Percentiles rank a stretch among this genome's conserved stretches.
These are phyloP conservation scores for Toxostoma redivivum DNA, from an alignment of 2,113 vertebrate genomes.

Conservation along the genomic window DNA sequence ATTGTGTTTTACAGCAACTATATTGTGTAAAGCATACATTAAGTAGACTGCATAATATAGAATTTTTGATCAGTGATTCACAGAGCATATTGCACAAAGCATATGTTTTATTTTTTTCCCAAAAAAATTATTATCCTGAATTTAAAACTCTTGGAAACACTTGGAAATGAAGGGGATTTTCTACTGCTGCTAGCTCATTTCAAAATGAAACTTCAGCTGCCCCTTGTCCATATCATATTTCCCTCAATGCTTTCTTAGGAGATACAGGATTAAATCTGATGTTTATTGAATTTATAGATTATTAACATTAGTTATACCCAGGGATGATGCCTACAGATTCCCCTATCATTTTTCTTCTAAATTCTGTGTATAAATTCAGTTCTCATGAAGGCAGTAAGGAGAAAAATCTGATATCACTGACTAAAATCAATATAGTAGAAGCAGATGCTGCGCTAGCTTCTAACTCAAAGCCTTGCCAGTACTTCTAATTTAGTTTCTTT, in stretches of 20 bases:
- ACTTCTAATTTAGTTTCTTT: background rate
- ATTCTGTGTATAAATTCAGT: background rate
- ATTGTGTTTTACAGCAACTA: background rate
- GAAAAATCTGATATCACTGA: background rate
- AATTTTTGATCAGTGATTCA: background rate
- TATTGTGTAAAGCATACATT: background rate
- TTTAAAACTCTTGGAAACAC: slow-evolving; percentile 20
- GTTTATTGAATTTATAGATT: background rate
- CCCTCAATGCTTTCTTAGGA: background rate
- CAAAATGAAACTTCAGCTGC: background rate
- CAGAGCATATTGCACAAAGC: background rate
- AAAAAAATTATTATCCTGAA: background rate
- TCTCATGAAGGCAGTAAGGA: background rate
- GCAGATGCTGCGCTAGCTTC: background rate
- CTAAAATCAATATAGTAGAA: background rate
- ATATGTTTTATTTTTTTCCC: background rate
- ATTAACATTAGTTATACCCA: background rate
- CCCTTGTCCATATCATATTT: background rate
- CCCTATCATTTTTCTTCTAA: background rate
- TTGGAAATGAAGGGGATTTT: slow-evolving; percentile 5
- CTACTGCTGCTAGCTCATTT: background rate
- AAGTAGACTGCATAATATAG: background rate
- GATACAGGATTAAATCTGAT: background rate
- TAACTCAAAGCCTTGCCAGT: background rate
- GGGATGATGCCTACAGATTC: background rate